Evolutionary conservation across 1,140 invertebrate genomes (phyloP).

Genomic region (Leptoteleia sp.): DNA sequence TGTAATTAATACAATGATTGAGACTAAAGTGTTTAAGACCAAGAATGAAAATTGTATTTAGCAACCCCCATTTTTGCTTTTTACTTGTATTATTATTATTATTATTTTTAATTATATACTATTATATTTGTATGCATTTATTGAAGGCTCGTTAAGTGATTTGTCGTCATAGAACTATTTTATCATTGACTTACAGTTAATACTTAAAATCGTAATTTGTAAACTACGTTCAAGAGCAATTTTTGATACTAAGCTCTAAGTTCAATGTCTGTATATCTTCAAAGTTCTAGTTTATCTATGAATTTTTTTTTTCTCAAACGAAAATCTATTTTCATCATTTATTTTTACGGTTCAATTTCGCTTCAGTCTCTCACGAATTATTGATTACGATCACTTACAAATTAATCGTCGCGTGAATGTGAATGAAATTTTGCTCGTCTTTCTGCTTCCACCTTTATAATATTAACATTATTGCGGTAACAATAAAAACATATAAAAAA

Average conservation of each 20-base stretch:
- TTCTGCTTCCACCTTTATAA: too few relatives aligned
- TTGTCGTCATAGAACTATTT: conserved; percentile 49
- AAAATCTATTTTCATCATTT: conserved; percentile 40
- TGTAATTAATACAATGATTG: neutral
- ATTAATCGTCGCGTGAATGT: conserved; percentile 24
- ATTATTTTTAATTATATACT: too few relatives aligned
- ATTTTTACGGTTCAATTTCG: conserved; percentile 34
- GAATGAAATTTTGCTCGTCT: conserved; percentile 36
- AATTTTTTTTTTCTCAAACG: conserved; percentile 19
- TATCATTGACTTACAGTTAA: conserved; percentile 39
- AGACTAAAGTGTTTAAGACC: too few relatives aligned
- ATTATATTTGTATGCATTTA: too few relatives aligned
- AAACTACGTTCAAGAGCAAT: conserved; percentile 51
- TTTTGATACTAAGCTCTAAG: conserved; percentile 55
- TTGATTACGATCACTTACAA: conserved; percentile 47
- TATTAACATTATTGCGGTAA: conserved; percentile 31
- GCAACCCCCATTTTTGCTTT: too few relatives aligned
- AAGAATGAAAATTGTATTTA: too few relatives aligned
- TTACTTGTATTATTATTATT: too few relatives aligned
- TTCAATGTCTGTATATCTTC: conserved; percentile 24
- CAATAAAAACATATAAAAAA: conserved; percentile 50
- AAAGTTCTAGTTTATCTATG: conserved; percentile 5
- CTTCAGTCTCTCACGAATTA: conserved; percentile 61
- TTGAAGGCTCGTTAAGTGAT: conserved; percentile 57
- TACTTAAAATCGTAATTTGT: conserved; percentile 38